Conservation (phyloP, 2,888 invertebrate species). For the Eilema caniola region DNA sequence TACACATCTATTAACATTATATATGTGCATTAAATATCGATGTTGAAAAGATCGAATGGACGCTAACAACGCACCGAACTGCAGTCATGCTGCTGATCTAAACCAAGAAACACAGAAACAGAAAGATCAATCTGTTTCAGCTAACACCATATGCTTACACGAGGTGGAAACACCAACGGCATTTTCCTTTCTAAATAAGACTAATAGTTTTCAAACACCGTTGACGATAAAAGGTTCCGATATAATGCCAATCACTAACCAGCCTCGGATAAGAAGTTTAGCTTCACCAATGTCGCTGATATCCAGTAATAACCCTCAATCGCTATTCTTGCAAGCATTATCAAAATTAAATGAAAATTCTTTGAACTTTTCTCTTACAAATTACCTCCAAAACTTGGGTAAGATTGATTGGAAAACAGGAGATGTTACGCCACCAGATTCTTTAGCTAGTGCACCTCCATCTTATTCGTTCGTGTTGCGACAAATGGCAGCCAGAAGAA, state of each 20-base stretch:
- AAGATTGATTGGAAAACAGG: constrained; percentile 43
- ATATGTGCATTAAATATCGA: background rate
- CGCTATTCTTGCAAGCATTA: constrained; percentile 72
- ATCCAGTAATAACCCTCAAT: constrained; percentile 59
- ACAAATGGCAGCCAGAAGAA: constrained; percentile 70
- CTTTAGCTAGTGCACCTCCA: constrained; percentile 77
- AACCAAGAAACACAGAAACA: constrained; percentile 20
- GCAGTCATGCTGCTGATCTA: constrained; percentile 43
- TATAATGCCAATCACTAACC: constrained; percentile 43
- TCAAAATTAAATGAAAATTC: constrained; percentile 70
- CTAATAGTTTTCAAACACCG: constrained; percentile 25
- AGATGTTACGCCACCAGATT: constrained; percentile 73
- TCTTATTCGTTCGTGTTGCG: constrained; percentile 80
- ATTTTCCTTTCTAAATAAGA: background rate
- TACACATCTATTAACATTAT: background rate
- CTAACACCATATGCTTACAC: background rate
- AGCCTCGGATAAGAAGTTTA: constrained; percentile 39
- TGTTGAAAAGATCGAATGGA: constrained; percentile 46
- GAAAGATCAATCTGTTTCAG: constrained; percentile 19
- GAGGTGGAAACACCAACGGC: constrained; percentile 18
- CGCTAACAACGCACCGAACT: constrained; percentile 40
- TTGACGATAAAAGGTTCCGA: constrained; percentile 47
- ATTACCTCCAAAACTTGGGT: constrained; percentile 38
- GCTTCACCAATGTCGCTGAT: constrained; percentile 52
- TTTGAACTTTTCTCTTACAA: constrained; percentile 53